Evolutionary conservation across 92 coral and sea anemone species (phyloP).

Genomic region (Desmophyllum pertusum): DNA sequence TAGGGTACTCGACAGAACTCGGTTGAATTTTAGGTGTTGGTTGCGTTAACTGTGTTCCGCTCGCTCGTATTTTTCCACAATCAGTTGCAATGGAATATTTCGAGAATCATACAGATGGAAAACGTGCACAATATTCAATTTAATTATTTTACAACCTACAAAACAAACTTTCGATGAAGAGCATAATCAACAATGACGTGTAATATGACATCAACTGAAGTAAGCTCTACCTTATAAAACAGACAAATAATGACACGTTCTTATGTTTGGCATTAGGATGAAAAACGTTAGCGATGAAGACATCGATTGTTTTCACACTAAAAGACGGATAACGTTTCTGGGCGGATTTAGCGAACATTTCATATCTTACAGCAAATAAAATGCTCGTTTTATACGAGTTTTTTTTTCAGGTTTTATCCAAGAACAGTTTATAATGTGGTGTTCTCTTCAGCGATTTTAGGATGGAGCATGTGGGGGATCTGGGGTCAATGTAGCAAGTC

Average conservation of each 20-base stretch:
- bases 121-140: background rate
- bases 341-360: no score
- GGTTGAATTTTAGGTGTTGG: background rate
- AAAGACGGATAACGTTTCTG: no score
- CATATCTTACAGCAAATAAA: no score
- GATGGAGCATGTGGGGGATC: constrained; percentile 47
- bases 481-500: constrained; percentile 46
- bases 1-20: no score
- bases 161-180: constrained; percentile 1
- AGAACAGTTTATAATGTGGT: background rate
- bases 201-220: background rate
- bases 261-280: no score
- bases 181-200: background rate
- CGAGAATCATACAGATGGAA: background rate
- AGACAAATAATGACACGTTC: no score
- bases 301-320: no score
- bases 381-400: no score
- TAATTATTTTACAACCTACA: background rate
- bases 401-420: no score
- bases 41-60: background rate
- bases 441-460: background rate
- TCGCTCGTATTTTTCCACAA: background rate
- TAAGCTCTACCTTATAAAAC: background rate
- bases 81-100: background rate
- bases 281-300: no score